phyloP scores from a whole-genome alignment of 1,140 invertebrate genomes.

The Pygmarrhopalites habei region DNA sequence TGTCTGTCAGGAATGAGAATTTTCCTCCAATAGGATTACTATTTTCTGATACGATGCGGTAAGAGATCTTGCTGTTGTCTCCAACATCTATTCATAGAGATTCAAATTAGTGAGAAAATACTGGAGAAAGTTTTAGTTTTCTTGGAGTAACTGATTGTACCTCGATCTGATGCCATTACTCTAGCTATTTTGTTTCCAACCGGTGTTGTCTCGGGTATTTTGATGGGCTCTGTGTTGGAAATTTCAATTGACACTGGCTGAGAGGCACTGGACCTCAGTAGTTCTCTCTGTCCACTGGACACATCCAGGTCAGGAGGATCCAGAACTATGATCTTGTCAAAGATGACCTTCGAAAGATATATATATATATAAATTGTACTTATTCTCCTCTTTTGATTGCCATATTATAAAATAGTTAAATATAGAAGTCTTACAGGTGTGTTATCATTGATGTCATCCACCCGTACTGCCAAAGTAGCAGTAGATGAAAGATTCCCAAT shows the following conservation, averaged over 20 bases:
- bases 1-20: constrained; percentile 32
- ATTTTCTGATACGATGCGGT: constrained; percentile 60
- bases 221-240: constrained; percentile 43
- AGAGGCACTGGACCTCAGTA: constrained; percentile 31
- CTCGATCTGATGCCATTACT: constrained; percentile 47
- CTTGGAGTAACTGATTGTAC: too few species aligned
- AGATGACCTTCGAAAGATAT: constrained; percentile 8
- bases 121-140: too few species aligned
- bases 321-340: constrained; percentile 30
- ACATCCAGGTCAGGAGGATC: constrained; percentile 36
- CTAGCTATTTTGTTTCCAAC: constrained; percentile 47
- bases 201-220: constrained; percentile 46
- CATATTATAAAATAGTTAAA: neutral
- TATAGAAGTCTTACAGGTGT: constrained; percentile 46
- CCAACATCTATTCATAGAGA: constrained; percentile 42
- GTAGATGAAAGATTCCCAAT: constrained; percentile 47
- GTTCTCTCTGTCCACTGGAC: constrained; percentile 29
- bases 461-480: constrained; percentile 58
- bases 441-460: constrained; percentile 81
- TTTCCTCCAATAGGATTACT: constrained; percentile 30
- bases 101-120: too few species aligned
- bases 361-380: too few species aligned
- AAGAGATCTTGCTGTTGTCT: constrained; percentile 65
- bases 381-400: constrained; percentile 13
- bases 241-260: constrained; percentile 39